Evolutionary conservation across 2,113 vertebrate species (phyloP).

Genomic region (Hydrolagus affinis): DNA sequence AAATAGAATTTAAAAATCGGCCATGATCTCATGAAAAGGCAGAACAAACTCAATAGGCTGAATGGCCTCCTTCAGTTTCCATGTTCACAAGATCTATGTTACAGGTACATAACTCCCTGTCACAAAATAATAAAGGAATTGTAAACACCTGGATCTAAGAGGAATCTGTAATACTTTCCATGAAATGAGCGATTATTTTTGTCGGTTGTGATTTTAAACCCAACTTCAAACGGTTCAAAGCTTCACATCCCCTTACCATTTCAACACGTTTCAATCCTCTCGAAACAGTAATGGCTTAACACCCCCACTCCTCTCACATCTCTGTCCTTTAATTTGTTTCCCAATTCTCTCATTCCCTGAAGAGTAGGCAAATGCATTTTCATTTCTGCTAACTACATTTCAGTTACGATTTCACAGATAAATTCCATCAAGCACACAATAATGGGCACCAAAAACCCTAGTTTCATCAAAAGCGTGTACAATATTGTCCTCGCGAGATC

Average conservation of each 20-base stretch:
- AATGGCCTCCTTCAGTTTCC: too few species aligned
- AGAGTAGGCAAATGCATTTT: background rate
- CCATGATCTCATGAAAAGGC: too few species aligned
- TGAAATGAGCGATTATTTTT: too few species aligned
- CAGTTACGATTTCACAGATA: background rate
- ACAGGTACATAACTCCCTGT: too few species aligned
- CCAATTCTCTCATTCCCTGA: background rate
- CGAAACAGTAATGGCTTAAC: background rate
- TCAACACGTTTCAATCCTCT: background rate
- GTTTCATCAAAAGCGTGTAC: background rate
- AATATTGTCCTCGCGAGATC: conserved; percentile 14
- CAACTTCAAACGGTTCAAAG: background rate
- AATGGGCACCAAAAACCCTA: background rate
- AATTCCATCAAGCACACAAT: background rate
- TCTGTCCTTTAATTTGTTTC: background rate
- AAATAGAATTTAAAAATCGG: too few species aligned
- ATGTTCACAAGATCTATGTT: too few species aligned
- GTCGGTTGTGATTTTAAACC: background rate
- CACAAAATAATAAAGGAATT: too few species aligned
- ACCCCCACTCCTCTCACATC: background rate
- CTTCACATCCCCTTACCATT: background rate
- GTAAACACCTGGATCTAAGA: too few species aligned
- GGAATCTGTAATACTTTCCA: too few species aligned
- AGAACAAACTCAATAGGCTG: too few species aligned
- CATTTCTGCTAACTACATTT: background rate